Evolutionary conservation across 2,888 invertebrate genomes (phyloP).

Genomic region (Cinara cedri): DNA sequence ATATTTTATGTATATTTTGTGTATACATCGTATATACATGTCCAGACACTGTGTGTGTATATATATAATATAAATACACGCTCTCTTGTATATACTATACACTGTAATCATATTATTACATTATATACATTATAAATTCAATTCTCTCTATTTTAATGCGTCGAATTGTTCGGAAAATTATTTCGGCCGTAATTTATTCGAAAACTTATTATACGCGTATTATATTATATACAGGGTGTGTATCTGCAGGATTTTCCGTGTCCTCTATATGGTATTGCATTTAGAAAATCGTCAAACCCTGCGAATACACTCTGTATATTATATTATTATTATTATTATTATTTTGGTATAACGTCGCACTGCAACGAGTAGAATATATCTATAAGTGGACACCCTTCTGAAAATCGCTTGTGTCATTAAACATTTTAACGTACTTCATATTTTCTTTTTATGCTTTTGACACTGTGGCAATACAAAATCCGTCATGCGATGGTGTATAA

Average conservation of each 20-base stretch:
- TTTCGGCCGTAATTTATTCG: not conserved
- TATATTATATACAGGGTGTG: no score
- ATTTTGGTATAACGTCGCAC: not conserved
- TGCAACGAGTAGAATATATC: not conserved
- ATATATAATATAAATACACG: not conserved
- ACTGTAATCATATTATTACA: not conserved
- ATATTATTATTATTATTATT: not conserved
- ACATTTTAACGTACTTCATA: slow-evolving; percentile 29
- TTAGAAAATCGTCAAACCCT: no score
- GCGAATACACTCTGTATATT: no score
- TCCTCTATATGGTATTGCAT: no score
- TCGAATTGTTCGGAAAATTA: slow-evolving; percentile 10
- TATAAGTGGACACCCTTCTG: not conserved
- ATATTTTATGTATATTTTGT: not conserved
- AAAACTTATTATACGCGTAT: no score
- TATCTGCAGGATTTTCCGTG: no score
- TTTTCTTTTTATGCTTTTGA: slow-evolving; percentile 2
- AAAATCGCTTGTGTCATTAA: slow-evolving; percentile 34
- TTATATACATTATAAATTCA: not conserved
- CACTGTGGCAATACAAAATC: not conserved
- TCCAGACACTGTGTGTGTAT: not conserved
- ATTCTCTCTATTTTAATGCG: not conserved
- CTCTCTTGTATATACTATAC: not conserved
- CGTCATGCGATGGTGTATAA: not conserved
- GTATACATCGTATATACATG: not conserved